Evolutionary conservation across 2,113 vertebrate genomes (phyloP).

Genomic region (Panthera leo): DNA sequence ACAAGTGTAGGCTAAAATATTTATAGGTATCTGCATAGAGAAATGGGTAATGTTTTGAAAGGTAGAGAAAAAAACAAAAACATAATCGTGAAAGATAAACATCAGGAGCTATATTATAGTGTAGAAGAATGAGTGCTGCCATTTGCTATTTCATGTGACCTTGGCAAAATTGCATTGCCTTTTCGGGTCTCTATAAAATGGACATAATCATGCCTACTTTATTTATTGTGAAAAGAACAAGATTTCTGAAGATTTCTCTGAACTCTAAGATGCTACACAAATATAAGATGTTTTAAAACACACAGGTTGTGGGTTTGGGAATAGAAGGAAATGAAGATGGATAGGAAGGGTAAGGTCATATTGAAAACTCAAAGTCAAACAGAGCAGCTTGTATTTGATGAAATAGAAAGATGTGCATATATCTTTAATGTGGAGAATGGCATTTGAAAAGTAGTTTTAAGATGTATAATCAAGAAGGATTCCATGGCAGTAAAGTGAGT

Average conservation of each 20-base stretch:
- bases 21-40: background rate
- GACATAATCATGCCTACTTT: background rate
- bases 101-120: background rate
- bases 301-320: background rate
- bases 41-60: background rate
- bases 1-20: background rate
- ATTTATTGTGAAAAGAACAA: background rate
- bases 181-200: background rate
- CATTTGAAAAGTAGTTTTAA: background rate
- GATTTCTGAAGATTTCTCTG: conserved; percentile 14
- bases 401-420: background rate
- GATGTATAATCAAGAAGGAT: background rate
- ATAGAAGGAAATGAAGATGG: background rate
- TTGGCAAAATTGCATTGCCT: background rate
- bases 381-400: background rate
- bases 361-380: conserved; percentile 8
- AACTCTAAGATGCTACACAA: background rate
- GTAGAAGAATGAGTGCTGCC: background rate
- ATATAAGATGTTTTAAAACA: background rate
- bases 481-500: background rate
- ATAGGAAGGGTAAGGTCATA: background rate
- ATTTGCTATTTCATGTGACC: background rate
- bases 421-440: background rate
- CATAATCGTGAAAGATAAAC: background rate
- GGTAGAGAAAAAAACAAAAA: background rate